Evolutionary conservation across 37 sponge, comb jelly and placozoan species (phyloP), one percentile per base, ranked within the genome.

Genomic region (Geodia barretti): DNA sequence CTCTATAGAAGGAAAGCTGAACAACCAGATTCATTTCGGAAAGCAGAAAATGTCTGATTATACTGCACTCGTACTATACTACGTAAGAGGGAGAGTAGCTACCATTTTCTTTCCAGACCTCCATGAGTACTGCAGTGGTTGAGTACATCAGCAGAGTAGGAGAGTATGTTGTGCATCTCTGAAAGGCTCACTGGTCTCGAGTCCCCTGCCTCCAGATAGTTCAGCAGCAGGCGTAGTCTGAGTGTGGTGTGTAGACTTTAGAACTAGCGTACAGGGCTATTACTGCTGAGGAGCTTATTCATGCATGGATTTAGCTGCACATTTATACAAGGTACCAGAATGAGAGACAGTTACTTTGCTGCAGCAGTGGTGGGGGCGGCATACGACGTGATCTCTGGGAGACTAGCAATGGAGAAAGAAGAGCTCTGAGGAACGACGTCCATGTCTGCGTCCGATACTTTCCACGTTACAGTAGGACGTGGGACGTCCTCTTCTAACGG

Each of bases 191-290:
- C 39, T 39, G 24, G 83, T 79, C 54, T 47, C 1, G 64, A 0
- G 0, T 77, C 73, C 0, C 86, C 91, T 26, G 29, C 58, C 0
- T 79, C 82, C 47, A 90, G 72, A 30, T 90, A 68, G 1, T 73
- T 39, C 38, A 90, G 70, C 38, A 90, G 25, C 24, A 68, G 35
- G n/a, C 61, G 39, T 29, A 90, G 66, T 42, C 91, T 89, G 68
- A 0, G 23, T n/a, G n/a, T n/a, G n/a, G n/a, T n/a, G n/a, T n/a
- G n/a, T n/a, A n/a, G n/a, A n/a, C n/a, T n/a, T n/a, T n/a, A n/a
- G n/a, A n/a, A n/a, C n/a, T n/a, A n/a, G n/a, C n/a, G n/a, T n/a
- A n/a, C n/a, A n/a, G n/a, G n/a, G n/a, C n/a, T n/a, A n/a, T n/a
- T n/a, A n/a, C n/a, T n/a, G n/a, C n/a, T n/a, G n/a, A n/a, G n/a